Evolutionary conservation across 2,888 invertebrate species (phyloP).

Genomic region (Lissonota sp.): DNA sequence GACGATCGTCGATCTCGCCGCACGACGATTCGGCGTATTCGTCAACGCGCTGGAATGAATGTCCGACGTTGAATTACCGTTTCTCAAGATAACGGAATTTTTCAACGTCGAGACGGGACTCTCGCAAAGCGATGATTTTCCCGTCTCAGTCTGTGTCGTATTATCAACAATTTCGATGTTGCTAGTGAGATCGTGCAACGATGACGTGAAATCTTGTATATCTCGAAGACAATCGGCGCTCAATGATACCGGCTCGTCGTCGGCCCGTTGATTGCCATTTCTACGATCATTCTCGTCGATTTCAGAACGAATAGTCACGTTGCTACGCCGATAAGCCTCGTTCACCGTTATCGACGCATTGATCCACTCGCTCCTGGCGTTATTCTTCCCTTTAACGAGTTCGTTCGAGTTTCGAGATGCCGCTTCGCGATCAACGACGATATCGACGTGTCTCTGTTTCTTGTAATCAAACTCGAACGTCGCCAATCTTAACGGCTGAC

Average conservation of each 20-base stretch:
- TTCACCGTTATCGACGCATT: constrained; percentile 60
- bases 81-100: constrained; percentile 67
- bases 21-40: constrained; percentile 20
- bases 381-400: constrained; percentile 45
- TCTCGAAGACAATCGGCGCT: constrained; percentile 74
- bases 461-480: constrained; percentile 79
- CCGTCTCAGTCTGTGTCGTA: constrained; percentile 5
- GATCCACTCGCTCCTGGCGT: constrained; percentile 57
- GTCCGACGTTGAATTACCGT: constrained; percentile 65
- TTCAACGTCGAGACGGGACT: constrained; percentile 45
- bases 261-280: constrained; percentile 69
- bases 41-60: constrained; percentile 64
- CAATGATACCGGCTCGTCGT: constrained; percentile 70
- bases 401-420: constrained; percentile 47
- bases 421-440: constrained; percentile 27
- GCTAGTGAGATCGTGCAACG: constrained; percentile 72
- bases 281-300: constrained; percentile 68
- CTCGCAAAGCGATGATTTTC: constrained; percentile 13
- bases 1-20: constrained; percentile 2
- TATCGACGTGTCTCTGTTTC: constrained; percentile 65
- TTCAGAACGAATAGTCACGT: constrained; percentile 36
- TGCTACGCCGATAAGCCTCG: constrained; percentile 53
- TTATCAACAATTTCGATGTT: constrained; percentile 63
- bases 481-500: constrained; percentile 81
- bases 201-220: constrained; percentile 71